phyloP scores from a whole-genome alignment of 2,888 invertebrate genomes.

The Drosophila pullipes region DNA sequence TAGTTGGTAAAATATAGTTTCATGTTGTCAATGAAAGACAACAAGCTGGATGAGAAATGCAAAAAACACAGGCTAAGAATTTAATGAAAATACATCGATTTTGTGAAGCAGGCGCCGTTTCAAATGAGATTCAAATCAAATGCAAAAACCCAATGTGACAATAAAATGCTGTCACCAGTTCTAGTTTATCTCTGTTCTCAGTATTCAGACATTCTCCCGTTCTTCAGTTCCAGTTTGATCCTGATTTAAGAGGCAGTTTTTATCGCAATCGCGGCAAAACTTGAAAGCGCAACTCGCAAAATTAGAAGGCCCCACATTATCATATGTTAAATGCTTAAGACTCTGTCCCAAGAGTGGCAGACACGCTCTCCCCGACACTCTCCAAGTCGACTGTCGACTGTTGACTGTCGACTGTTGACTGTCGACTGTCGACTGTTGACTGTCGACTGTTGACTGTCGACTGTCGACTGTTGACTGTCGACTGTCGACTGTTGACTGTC shows the following conservation, averaged over 20 bases:
- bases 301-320: constrained; percentile 74
- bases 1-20: background rate
- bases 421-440: constrained; percentile 14
- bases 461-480: constrained; percentile 14
- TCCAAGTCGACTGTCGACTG: constrained; percentile 9
- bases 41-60: background rate
- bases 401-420: constrained; percentile 9
- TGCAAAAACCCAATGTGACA: constrained; percentile 53
- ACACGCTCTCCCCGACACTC: background rate
- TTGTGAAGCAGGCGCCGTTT: constrained; percentile 60
- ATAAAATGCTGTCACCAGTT: constrained; percentile 45
- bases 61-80: background rate
- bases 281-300: constrained; percentile 57
- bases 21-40: background rate
- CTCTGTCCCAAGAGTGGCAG: background rate
- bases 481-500: constrained; percentile 6
- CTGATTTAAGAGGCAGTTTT: constrained; percentile 26
- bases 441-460: constrained; percentile 3
- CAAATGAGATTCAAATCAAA: constrained; percentile 52
- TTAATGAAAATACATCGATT: constrained; percentile 7
- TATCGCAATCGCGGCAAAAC: constrained; percentile 63
- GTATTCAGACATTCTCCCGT: background rate
- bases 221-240: constrained; percentile 14
- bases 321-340: constrained; percentile 59
- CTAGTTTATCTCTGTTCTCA: constrained; percentile 12